Base-by-base conservation (phyloP, 2,113 vertebrate species). In the Triplophysa siluroides region DNA sequence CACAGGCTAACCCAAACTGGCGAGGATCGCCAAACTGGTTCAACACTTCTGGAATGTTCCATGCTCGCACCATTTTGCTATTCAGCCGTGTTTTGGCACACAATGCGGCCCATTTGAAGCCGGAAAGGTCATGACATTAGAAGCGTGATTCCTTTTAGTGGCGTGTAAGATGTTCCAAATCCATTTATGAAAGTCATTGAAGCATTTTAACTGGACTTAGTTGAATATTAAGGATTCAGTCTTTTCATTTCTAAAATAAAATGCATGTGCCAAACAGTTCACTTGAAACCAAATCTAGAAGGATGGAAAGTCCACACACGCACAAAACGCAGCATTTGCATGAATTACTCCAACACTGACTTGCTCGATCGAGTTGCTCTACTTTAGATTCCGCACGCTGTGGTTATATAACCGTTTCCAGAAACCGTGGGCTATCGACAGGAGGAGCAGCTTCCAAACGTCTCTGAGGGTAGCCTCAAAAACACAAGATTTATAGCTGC, bases 331-430 rank as follows among this genome's bases (percentile, higher is more conserved):
- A 77, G 10, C 56, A 68, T 70, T 82, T 74, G 24, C n/a, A 73
- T 8, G 61, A 79, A 54, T 81, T 72, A 58, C 64, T 79, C 54
- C 58, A 58, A 72, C 29, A 45, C 19, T 21, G 13, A 62, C 41
- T 70, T 65, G 1, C 43, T 45, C 10, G 9, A 45, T 9, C 43
- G 43, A 45, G 43, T 45, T 12, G 52, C 78, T 77, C 60, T 62
- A 74, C 56, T 72, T 68, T 50, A 58, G 41, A 33, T n/a, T 52
- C 79, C 63, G 65, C 75, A 83, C 47, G 29, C 43, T 45, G 66
- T 70, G 58, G 52, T 85, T 83, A 82, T 73, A 82, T 85, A 85
- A 85, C 68, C 2, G 74, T 80, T 85, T 85, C 75, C 81, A 83
- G 83, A 87, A 81, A 81, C 69, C 50, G 60, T 71, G 58, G 84